phyloP scores from a whole-genome alignment of 2,888 invertebrate genomes.

The Stenodera caucasica region DNA sequence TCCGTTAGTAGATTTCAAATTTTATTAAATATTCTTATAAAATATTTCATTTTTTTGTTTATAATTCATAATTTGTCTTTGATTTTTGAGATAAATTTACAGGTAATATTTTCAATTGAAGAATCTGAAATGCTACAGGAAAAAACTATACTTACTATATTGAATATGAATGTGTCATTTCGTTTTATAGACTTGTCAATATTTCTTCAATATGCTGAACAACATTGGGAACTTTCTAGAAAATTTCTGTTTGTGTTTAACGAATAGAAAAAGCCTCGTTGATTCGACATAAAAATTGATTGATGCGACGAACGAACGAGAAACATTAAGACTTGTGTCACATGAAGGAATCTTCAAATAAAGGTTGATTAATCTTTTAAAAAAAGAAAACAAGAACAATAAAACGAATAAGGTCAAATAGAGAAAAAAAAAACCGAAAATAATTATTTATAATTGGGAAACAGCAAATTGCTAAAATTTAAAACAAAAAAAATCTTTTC shows the following conservation, averaged over 20 bases:
- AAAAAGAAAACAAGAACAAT: background rate
- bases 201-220: constrained; percentile 14
- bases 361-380: background rate
- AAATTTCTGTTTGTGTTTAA: constrained; percentile 24
- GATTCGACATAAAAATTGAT: constrained; percentile 10
- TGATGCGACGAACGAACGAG: constrained; percentile 6
- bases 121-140: no score
- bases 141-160: no score
- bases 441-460: background rate
- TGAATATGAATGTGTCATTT: background rate
- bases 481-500: constrained; percentile 10
- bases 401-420: background rate
- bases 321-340: constrained; percentile 9
- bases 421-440: background rate
- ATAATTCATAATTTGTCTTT: no score
- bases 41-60: no score
- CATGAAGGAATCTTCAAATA: background rate
- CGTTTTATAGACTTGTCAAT: constrained; percentile 29
- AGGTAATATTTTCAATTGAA: no score
- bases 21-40: no score
- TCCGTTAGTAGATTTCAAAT: no score
- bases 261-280: constrained; percentile 15
- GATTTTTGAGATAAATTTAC: no score
- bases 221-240: constrained; percentile 7
- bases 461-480: background rate